Base-by-base conservation (phyloP, 2,797 vertebrate genomes). In the Crocidura indochinensis region DNA sequence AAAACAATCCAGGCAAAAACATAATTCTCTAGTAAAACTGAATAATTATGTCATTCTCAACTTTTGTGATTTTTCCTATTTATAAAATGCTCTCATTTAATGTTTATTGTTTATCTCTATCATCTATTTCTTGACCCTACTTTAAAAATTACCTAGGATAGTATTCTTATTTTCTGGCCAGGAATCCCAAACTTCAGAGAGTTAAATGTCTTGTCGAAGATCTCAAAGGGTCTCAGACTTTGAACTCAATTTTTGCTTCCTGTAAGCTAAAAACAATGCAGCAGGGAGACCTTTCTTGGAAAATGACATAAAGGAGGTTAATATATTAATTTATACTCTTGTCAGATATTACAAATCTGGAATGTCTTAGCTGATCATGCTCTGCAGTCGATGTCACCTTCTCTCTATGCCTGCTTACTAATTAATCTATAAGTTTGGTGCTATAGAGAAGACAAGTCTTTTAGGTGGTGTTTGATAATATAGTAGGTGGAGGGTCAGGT, bases 281-380 rank as follows among this genome's bases (percentile, higher is more conserved):
- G 19, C 56, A 69, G 3, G 19, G 56, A 87, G 29, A 68, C 17
- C 65, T 81, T 94, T 72, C 10, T 65, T 76, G 81, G 27, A 27
- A 90, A 87, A 77, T 74, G 68, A 49, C 67, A 87, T 56, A 20
- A 72, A 79, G 31, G 72, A 82, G 24, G 60, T 89, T 82, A 78
- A 72, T 78, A 64, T 89, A 92, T 89, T 92, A 90, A 73, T 76
- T 53, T 60, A 11, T 29, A 1, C 17, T 88, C 26, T 76, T 85
- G 20, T 90, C 74, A 78, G 15, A 88, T 88, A 64, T 84, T 84
- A 27, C 92, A 51, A 62, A 82, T 26, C 60, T 62, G 49, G n/a
- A 64, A 31, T 91, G 38, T 94, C 72, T 46, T 51, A n/a, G 38
- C 15, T 14, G 2, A 31, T 65, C 11, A 8, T 49, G 31, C 8